Evolutionary conservation across 2,888 invertebrate species (phyloP).

Genomic region (Calephelis perditalis): DNA sequence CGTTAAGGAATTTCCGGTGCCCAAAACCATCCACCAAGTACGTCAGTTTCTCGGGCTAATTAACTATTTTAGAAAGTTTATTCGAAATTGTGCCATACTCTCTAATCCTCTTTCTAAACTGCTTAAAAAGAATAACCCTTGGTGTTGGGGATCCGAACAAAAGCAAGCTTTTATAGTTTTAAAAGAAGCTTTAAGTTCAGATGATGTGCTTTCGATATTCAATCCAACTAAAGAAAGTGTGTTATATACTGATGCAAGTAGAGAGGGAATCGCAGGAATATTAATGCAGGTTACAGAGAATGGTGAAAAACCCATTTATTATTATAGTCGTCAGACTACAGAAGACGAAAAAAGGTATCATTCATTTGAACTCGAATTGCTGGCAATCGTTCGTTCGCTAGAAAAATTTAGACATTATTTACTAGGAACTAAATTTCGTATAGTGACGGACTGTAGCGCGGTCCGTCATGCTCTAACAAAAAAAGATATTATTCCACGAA

Average conservation of each 20-base stretch:
- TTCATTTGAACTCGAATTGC: slow-evolving; percentile 7
- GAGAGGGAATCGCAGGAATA: neutral
- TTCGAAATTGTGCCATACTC: slow-evolving; percentile 34
- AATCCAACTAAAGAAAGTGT: neutral
- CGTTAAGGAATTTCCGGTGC: slow-evolving; percentile 27
- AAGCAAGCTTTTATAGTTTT: neutral
- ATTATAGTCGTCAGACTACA: slow-evolving; percentile 4
- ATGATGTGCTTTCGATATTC: slow-evolving; percentile 1
- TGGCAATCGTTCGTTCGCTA: neutral
- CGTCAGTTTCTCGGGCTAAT: slow-evolving; percentile 33
- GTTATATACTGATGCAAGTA: neutral
- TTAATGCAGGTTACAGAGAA: neutral
- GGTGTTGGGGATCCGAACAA: slow-evolving; percentile 2
- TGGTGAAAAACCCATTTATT: neutral
- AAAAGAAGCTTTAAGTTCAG: slow-evolving; percentile 4
- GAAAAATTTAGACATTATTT: slow-evolving; percentile 8
- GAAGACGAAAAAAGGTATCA: neutral
- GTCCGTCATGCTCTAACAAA: neutral
- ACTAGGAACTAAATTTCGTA: slow-evolving; percentile 1
- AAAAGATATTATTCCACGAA: slow-evolving; percentile 5
- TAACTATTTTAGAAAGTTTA: slow-evolving; percentile 39
- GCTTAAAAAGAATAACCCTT: slow-evolving; percentile 1
- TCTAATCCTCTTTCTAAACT: slow-evolving; percentile 30
- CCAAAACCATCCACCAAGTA: slow-evolving; percentile 30
- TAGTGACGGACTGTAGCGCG: slow-evolving; percentile 8